Conservation (phyloP, 1,140 invertebrate genomes). For the Meloidogyne exigua region DNA sequence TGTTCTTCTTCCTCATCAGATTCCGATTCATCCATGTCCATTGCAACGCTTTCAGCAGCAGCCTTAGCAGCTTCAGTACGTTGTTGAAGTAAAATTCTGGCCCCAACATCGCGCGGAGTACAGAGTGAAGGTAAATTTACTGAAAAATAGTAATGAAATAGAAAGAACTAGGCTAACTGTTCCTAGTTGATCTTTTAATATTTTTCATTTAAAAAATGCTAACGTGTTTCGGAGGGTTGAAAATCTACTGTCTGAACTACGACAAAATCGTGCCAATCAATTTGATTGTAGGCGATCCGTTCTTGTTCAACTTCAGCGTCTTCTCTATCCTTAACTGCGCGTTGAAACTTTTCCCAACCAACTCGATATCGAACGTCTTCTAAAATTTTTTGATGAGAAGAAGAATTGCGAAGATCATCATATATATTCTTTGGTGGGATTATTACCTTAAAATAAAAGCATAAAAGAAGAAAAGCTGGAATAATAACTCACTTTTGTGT, state of each 20-base stretch:
- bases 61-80: slow-evolving; percentile 57
- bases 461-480: not conserved
- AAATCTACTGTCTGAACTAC: slow-evolving; percentile 99
- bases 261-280: slow-evolving; percentile 99
- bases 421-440: slow-evolving; percentile 53
- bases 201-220: slow-evolving; percentile 63
- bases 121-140: slow-evolving; percentile 58
- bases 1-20: slow-evolving; percentile 46
- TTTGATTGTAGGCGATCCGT: slow-evolving; percentile 90
- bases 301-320: slow-evolving; percentile 92
- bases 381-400: slow-evolving; percentile 69
- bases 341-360: slow-evolving; percentile 89
- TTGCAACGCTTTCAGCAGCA: slow-evolving; percentile 54
- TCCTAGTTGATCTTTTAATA: no score
- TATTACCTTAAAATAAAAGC: slow-evolving; percentile 67
- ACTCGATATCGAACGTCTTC: slow-evolving; percentile 89
- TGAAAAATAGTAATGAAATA: slow-evolving; percentile 32
- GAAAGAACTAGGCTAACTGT: not conserved
- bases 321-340: slow-evolving; percentile 73
- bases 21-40: slow-evolving; percentile 62
- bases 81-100: slow-evolving; percentile 56
- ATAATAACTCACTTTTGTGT: slow-evolving; percentile 77
- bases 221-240: slow-evolving; percentile 88
- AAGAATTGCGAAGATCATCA: slow-evolving; percentile 39
- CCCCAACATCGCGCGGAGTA: slow-evolving; percentile 59